Percentiles rank a stretch among this genome's conserved stretches.
Evolutionary conservation across 2,113 vertebrate genomes (phyloP).

Genomic region (Scartelaos histophorus): DNA sequence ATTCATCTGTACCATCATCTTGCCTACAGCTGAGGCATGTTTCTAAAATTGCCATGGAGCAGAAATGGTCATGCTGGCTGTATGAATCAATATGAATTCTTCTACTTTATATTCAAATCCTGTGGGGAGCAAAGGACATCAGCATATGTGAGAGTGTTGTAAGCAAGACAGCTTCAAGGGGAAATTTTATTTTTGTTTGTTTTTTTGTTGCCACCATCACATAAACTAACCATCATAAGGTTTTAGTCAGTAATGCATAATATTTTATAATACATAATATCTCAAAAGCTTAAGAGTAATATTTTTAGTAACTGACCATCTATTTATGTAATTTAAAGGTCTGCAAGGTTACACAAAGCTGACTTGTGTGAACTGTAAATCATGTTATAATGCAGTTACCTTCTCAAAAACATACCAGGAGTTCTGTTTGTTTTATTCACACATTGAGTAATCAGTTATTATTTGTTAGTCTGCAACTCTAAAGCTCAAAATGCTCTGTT

Average conservation of each 20-base stretch:
- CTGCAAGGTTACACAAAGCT: no score
- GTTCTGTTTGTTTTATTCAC: no score
- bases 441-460: no score
- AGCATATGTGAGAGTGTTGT: neutral
- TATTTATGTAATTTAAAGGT: no score
- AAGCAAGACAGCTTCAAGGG: neutral
- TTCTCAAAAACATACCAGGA: no score
- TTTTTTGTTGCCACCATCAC: neutral
- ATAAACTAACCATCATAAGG: neutral
- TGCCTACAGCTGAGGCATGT: neutral
- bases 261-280: no score
- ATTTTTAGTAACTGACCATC: no score
- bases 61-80: neutral
- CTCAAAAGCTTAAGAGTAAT: no score
- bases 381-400: no score
- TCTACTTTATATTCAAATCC: slow-evolving; percentile 2
- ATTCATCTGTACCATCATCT: neutral
- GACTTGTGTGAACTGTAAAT: no score
- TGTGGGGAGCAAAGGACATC: neutral
- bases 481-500: no score
- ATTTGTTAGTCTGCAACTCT: no score
- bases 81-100: neutral
- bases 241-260: neutral
- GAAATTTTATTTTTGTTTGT: neutral
- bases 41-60: neutral